phyloP scores from a whole-genome alignment of 2,888 invertebrate species.

The Drosophila mettleri region DNA sequence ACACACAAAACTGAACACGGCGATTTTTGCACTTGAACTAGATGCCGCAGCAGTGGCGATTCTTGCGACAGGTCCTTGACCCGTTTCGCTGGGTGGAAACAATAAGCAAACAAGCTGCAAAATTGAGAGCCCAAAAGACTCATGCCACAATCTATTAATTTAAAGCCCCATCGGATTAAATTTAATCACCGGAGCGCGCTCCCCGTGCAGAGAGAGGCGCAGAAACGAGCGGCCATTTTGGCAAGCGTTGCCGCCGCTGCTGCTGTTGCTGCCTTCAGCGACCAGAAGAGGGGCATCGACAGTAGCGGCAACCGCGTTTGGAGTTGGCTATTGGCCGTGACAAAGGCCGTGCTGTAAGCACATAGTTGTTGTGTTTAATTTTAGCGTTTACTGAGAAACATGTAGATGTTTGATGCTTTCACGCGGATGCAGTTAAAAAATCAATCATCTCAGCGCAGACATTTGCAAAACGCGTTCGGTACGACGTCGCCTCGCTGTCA shows the following conservation, averaged over 20 bases:
- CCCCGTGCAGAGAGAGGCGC: conserved; percentile 39
- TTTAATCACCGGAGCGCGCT: conserved; percentile 55
- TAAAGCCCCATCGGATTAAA: conserved; percentile 56
- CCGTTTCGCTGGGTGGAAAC: conserved; percentile 37
- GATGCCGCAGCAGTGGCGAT: conserved; percentile 16
- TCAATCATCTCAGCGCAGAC: conserved; percentile 70
- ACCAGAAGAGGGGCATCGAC: conserved; percentile 22
- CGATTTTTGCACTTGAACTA: conserved; percentile 21
- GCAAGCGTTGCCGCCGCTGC: conserved; percentile 58
- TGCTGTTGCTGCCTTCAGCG: conserved; percentile 23
- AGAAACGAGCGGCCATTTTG: conserved; percentile 83
- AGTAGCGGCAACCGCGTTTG: conserved; percentile 20
- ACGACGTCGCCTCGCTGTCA: conserved; percentile 23
- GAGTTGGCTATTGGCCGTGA: conserved; percentile 57
- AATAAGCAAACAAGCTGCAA: conserved; percentile 18
- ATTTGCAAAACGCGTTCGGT: conserved; percentile 70
- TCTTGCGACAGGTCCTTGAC: conserved; percentile 53
- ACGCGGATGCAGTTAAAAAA: conserved; percentile 66
- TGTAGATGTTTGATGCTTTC: conserved; percentile 27
- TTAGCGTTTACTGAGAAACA: conserved; percentile 23
- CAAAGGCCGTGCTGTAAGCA: conserved; percentile 25
- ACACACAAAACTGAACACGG: background rate
- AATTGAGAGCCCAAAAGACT: conserved; percentile 24
- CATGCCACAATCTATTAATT: conserved; percentile 49
- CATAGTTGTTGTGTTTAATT: conserved; percentile 41